Base-by-base conservation (phyloP, 1,140 invertebrate species). In the Mizuhopecten yessoensis region DNA sequence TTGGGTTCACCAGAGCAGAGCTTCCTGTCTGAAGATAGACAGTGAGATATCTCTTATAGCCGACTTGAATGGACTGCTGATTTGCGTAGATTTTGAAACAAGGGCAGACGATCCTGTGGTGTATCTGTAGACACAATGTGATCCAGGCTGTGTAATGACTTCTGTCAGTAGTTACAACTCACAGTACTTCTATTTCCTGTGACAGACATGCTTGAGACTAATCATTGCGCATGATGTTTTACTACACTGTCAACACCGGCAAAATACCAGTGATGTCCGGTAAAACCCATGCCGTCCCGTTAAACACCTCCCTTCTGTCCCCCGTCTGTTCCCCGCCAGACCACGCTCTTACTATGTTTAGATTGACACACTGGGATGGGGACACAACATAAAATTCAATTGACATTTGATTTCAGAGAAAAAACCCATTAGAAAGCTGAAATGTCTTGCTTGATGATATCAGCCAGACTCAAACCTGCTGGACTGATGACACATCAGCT, bases 1-100 rank as follows among this genome's bases (percentile, higher is more conserved):
- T 75, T 75, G 57, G 57, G 57, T 75, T 75, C 57, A 75, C 57
- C 57, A 75, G 57, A 75, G 57, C 57, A 75, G n/a, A 75, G 57
- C 57, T 5, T 75, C n/a, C 11, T 75, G 23, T 75, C 57, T 75
- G 9, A n/a, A 75, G 57, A 75, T n/a, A 75, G 57, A 75, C 57
- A 75, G 57, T 29, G 1, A 75, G 57, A 75, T 75, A 75, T 75
- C 57, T 75, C 9, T 29, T 23, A 75, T 75, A 75, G 57, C 23
- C 1, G n/a, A 49, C 11, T 20, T 49, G 5, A 23, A 49, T 20
- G n/a, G n/a, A n/a, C n/a, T n/a, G 45, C 45, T 49, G 45, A 49
- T 49, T 49, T 75, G 57, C 29, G 57, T n/a, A 29, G 36, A 5
- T 39, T 39, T 39, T 5, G 5, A 39, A 13, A 39, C 36, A 39